Evolutionary conservation across 2,888 invertebrate species (phyloP).

Genomic region (Heliconius sara): DNA sequence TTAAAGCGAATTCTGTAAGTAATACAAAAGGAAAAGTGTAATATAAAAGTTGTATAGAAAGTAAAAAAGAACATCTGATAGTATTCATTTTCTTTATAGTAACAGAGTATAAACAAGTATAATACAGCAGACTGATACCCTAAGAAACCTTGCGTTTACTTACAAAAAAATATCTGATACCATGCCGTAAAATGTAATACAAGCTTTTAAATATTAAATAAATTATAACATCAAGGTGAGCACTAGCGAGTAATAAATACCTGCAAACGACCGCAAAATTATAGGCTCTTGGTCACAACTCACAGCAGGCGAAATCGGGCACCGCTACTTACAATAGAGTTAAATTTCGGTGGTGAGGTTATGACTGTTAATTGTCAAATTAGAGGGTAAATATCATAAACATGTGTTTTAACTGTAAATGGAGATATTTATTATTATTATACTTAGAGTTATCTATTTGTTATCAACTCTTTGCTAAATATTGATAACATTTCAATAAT

Average conservation of each 20-base stretch:
- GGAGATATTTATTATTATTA: too few species aligned
- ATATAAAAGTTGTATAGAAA: background rate
- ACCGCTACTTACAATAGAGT: constrained; percentile 62
- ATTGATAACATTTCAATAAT: background rate
- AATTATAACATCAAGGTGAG: constrained; percentile 59
- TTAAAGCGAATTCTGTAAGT: background rate
- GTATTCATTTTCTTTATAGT: background rate
- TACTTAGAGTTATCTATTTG: background rate
- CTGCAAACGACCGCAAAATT: constrained; percentile 78
- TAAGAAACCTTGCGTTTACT: constrained; percentile 50
- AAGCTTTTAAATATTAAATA: constrained; percentile 46
- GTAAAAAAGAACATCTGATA: background rate
- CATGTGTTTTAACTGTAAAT: constrained; percentile 58
- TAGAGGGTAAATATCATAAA: constrained; percentile 78
- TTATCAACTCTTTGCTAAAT: background rate
- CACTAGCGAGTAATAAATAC: constrained; percentile 65
- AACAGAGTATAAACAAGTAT: background rate
- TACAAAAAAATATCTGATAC: constrained; percentile 22
- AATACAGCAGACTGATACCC: background rate
- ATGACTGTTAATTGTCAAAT: constrained; percentile 76
- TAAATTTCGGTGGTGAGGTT: constrained; percentile 59
- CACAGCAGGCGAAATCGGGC: constrained; percentile 65
- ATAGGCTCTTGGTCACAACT: constrained; percentile 60
- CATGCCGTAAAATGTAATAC: constrained; percentile 20
- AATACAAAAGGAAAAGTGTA: background rate